Conservation (phyloP, 2,888 invertebrate species). For the Hirtodrosophila histrioides region DNA sequence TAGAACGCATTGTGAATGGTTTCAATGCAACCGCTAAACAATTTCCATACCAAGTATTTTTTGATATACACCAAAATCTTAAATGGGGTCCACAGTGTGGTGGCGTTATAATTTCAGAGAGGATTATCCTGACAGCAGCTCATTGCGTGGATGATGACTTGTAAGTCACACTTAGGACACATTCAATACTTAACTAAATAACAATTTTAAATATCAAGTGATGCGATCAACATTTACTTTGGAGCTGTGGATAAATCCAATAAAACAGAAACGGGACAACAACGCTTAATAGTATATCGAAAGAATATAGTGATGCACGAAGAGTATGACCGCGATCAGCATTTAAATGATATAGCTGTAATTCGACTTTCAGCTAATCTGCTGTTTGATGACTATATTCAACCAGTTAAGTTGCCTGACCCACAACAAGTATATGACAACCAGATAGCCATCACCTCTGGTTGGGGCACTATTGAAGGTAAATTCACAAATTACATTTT, state of each 20-base stretch:
- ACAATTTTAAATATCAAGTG: too few species aligned
- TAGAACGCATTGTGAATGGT: constrained; percentile 14
- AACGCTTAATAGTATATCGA: not conserved
- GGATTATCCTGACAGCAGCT: constrained; percentile 25
- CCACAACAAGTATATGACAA: not conserved
- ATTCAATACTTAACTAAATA: too few species aligned
- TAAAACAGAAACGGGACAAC: constrained; percentile 14
- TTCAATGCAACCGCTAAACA: constrained; percentile 8
- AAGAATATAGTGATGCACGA: constrained; percentile 3
- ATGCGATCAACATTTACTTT: constrained; percentile 1
- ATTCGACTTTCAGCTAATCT: constrained; percentile 22
- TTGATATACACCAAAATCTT: too few species aligned
- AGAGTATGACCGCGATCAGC: not conserved
- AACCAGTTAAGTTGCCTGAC: constrained; percentile 11
- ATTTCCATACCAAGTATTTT: constrained; percentile 33
- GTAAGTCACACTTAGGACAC: not conserved
- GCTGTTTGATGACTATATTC: constrained; percentile 13
- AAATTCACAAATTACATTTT: not conserved
- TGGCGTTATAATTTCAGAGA: constrained; percentile 20
- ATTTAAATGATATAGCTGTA: constrained; percentile 23
- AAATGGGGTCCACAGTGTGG: too few species aligned
- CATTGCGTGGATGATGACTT: not conserved
- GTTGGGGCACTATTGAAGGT: constrained; percentile 16
- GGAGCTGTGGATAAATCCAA: constrained; percentile 12
- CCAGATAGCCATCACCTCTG: constrained; percentile 4